Evolutionary conservation across 2,797 vertebrate species (phyloP).

Genomic region (Fistularia commersonii): DNA sequence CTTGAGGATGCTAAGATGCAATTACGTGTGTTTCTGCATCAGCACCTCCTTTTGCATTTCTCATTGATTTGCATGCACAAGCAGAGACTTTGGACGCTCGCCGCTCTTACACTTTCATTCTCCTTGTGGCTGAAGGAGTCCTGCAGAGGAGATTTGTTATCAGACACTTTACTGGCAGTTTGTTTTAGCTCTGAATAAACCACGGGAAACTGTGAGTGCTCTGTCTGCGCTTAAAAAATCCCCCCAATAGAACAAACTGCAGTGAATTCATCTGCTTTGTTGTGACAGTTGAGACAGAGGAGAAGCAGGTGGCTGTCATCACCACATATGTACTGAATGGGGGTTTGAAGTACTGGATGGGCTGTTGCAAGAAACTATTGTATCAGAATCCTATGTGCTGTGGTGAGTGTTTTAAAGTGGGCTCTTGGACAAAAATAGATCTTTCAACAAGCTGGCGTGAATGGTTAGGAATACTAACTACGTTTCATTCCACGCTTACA

Average conservation of each 20-base stretch:
- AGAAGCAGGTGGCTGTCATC: slow-evolving; percentile 63
- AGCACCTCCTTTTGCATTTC: slow-evolving; percentile 56
- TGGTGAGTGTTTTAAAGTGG: slow-evolving; percentile 50
- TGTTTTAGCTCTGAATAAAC: slow-evolving; percentile 52
- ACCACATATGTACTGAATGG: slow-evolving; percentile 22
- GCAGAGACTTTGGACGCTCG: neutral
- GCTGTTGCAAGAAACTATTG: slow-evolving; percentile 45
- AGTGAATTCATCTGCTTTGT: slow-evolving; percentile 9
- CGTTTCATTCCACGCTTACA: slow-evolving; percentile 8
- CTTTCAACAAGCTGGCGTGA: slow-evolving; percentile 36
- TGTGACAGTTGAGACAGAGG: slow-evolving; percentile 38
- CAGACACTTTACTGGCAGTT: slow-evolving; percentile 23
- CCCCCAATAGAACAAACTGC: slow-evolving; percentile 18
- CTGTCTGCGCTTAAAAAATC: slow-evolving; percentile 17
- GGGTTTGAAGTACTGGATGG: slow-evolving; percentile 37
- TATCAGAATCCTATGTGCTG: slow-evolving; percentile 44
- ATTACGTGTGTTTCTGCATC: slow-evolving; percentile 58
- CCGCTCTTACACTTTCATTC: slow-evolving; percentile 13
- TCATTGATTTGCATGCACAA: slow-evolving; percentile 22
- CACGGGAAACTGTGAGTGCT: slow-evolving; percentile 20
- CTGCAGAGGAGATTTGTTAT: slow-evolving; percentile 26
- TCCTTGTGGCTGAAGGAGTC: slow-evolving; percentile 2
- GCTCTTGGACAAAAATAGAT: slow-evolving; percentile 54
- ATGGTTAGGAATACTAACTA: slow-evolving; percentile 29
- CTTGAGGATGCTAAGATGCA: slow-evolving; percentile 42